Conservation (phyloP, 2,113 vertebrate species). For the Zosterops hypoxanthus region DNA sequence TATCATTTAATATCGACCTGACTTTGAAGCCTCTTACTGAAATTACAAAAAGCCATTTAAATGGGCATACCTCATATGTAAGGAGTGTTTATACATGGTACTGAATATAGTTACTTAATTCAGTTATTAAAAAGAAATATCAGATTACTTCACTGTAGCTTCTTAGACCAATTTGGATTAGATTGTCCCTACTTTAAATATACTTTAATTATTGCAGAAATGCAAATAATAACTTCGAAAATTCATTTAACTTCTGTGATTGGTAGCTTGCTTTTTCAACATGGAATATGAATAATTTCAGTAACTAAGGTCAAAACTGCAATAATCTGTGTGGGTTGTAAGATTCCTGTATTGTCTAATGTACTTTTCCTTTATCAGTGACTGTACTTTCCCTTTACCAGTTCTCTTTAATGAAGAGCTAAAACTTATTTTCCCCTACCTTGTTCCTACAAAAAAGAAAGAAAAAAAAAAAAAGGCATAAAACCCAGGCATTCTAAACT, state of each 20-base stretch:
- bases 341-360: background rate
- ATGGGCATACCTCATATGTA: background rate
- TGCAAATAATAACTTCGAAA: background rate
- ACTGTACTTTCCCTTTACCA: background rate
- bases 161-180: background rate
- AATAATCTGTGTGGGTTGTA: background rate
- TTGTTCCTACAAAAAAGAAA: background rate
- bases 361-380: background rate
- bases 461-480: background rate
- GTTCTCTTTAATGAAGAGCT: background rate
- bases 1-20: background rate
- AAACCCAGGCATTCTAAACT: background rate
- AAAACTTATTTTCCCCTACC: background rate
- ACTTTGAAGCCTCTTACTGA: background rate
- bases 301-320: background rate
- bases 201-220: background rate
- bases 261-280: background rate
- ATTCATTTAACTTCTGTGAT: background rate
- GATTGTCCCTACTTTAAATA: background rate
- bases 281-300: background rate
- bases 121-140: background rate
- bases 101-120: background rate
- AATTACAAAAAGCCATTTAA: background rate
- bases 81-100: background rate
- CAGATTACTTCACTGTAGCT: background rate